Conservation (phyloP, 2,888 invertebrate species). For the Biston betularia region DNA sequence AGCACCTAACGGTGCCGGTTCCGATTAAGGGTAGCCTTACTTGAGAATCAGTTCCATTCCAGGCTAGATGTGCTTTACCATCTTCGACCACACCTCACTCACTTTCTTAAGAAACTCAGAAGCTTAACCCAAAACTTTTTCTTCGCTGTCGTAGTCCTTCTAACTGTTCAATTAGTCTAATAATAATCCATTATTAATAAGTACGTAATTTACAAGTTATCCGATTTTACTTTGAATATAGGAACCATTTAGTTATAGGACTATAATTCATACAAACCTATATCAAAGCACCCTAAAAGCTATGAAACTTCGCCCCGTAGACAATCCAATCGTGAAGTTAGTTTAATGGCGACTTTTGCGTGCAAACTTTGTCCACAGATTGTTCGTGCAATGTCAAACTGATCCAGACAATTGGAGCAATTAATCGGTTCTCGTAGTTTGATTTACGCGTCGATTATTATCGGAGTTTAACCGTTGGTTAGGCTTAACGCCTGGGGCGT, state of each 20-base stretch:
- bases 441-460: slow-evolving; percentile 54
- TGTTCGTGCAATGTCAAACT: slow-evolving; percentile 77
- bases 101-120: too few species aligned
- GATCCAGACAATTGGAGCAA: slow-evolving; percentile 77
- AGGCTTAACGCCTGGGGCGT: slow-evolving; percentile 24
- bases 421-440: slow-evolving; percentile 74
- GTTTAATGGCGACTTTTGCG: slow-evolving; percentile 77
- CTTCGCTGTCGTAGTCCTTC: too few species aligned
- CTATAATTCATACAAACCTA: slow-evolving; percentile 71
- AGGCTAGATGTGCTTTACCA: too few species aligned
- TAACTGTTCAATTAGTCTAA: neutral
- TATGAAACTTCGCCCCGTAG: slow-evolving; percentile 75
- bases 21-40: too few species aligned
- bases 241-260: slow-evolving; percentile 43
- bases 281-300: slow-evolving; percentile 73
- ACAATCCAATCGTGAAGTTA: slow-evolving; percentile 74
- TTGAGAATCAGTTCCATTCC: too few species aligned
- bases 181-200: neutral
- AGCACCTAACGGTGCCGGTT: too few species aligned
- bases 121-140: too few species aligned
- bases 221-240: slow-evolving; percentile 1
- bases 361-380: slow-evolving; percentile 77
- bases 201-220: neutral
- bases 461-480: slow-evolving; percentile 27
- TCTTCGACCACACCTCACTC: too few species aligned